These are phyloP conservation scores for Labrus mixtus DNA, from an alignment of 2,113 vertebrate species.

Conservation along the genomic window DNA sequence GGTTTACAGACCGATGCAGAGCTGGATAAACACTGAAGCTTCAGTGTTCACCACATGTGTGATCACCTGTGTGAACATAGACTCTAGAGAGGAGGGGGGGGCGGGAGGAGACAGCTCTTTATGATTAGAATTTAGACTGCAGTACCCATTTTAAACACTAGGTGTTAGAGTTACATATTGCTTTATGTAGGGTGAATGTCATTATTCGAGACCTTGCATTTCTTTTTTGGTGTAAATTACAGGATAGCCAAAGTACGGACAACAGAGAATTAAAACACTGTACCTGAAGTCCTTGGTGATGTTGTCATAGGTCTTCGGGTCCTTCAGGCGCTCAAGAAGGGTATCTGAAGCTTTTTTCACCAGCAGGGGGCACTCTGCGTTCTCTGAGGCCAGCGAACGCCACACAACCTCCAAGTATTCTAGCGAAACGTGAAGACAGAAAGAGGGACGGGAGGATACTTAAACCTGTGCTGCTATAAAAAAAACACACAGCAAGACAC, in stretches of 20 bases:
- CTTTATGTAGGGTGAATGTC: no score
- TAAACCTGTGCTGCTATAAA: constrained; percentile 41
- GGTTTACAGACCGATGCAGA: no score
- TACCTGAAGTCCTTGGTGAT: constrained; percentile 83
- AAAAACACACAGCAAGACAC: constrained; percentile 38
- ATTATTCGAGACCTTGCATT: no score
- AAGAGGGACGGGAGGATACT: constrained; percentile 13
- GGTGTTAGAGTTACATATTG: no score
- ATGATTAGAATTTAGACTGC: no score
- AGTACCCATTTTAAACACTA: no score
- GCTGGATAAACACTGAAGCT: no score
- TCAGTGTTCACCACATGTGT: no score
- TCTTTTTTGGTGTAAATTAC: background rate
- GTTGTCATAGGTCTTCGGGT: constrained; percentile 73
- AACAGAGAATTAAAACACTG: background rate
- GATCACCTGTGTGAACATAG: no score
- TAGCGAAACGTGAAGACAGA: constrained; percentile 48
- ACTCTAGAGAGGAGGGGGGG: no score
- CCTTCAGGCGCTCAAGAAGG: constrained; percentile 64
- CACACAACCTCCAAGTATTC: constrained; percentile 82
- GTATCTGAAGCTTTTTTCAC: constrained; percentile 77
- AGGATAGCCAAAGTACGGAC: background rate
- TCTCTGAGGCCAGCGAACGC: constrained; percentile 70
- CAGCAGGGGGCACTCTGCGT: constrained; percentile 66
- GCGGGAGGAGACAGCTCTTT: no score